Evolutionary conservation across 2,113 vertebrate genomes (phyloP), one percentile per base, ranked within the genome.

Genomic region (Pundamilia nyererei): DNA sequence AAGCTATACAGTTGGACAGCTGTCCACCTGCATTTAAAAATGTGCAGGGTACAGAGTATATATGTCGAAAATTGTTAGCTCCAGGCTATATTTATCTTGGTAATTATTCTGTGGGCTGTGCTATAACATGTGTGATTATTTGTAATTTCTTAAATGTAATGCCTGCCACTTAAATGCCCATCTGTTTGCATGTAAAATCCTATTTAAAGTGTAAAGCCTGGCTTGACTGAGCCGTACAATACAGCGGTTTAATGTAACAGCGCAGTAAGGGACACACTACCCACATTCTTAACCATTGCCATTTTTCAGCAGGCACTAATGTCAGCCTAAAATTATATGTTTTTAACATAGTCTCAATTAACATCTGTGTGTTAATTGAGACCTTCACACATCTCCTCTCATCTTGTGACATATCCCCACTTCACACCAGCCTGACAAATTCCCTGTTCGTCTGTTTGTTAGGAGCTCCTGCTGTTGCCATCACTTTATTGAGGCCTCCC

Each of bases 311-410:
- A 49, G 83, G 13, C 31, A 68, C 77, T 13, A 86, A 35, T 24
- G 24, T 56, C 75, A 84, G 54, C 38, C 82, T 70, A 49, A 68
- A 68, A 68, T 38, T 21, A 40, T 65, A 12, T 24, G 35, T 68
- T 24, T 68, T 24, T 68, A 68, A 40, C 7, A 68, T 14, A 40
- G 35, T 40, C 35, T 40, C 62, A 40, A 40, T 68, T 86, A 81
- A 75, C 62, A 9, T 68, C 84, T 79, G 45, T 79, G 91, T 91
- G 93, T 87, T 94, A 91, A 94, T 83, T 93, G 84, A 85, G 87
- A 88, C 53, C 80, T 51, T 85, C 60, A 70, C 79, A 56, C 89
- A 84, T 87, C 89, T 89, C 87, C 85, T 89, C 89, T 90, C 84
- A 84, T 89, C 75, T 81, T 62, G 89, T 87, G 86, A 84, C 92